Evolutionary conservation across 2,888 invertebrate genomes (phyloP), one percentile per base, ranked within the genome.

Genomic region (Rugalucina vietnamica): DNA sequence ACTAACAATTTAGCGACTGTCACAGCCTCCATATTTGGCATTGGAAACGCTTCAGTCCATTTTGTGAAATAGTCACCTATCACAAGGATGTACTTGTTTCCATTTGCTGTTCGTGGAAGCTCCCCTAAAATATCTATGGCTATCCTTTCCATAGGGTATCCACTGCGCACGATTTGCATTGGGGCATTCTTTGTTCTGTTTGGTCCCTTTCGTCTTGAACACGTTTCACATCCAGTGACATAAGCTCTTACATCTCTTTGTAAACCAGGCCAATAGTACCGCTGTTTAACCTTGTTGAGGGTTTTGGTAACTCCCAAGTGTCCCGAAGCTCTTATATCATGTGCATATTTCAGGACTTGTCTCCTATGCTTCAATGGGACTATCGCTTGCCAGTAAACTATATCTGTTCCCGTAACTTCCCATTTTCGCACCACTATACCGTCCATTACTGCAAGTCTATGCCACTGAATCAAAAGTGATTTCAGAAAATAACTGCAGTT

Each of bases 1-100:
- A 86, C 77, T n/a, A 88, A 65, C 1, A 75, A 34, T 49, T 65
- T 85, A 27, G 86, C 86, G 3, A 85, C 82, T 24, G 82, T 89
- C 36, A 18, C 0, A 8, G 87, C 83, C 50, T 85, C 84, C 65
- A 78, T 82, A 43, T 87, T 82, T 36, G 65, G 27, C 54, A 89
- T 78, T 12, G 86, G 69, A 49, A 77, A 76, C 29, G 81, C 60
- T 65, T 89, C 82, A 12, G 82, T 84, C 79, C 79, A 85, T 79
- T 87, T 85, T 27, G 85, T 80, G 77, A 86, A 88, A 70, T 88
- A 88, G 54, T 85, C 85, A 24, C 39, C 57, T 21, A 89, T 49
- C 10, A 88, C 83, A 39, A 77, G 43, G 27, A 88, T 76, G 50
- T 89, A 83, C 34, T 60, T 71, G 39, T 86, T 79, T 12, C 85